Evolutionary conservation across 1,140 invertebrate genomes (phyloP).

Genomic region (Drosophila repletoides): DNA sequence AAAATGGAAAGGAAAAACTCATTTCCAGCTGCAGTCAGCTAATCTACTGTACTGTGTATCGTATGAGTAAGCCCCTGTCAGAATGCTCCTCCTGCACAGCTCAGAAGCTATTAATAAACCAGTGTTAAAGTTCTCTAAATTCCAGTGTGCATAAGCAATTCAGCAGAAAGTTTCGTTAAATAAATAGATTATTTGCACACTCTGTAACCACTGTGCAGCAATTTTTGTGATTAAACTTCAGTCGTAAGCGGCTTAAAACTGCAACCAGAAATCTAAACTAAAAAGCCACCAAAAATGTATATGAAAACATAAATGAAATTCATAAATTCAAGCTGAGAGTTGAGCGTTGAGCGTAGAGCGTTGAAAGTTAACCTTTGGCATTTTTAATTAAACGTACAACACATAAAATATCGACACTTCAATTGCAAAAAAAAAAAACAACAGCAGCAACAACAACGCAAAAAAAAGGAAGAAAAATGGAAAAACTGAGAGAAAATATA

Average conservation of each 20-base stretch:
- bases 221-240: constrained; percentile 61
- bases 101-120: constrained; percentile 73
- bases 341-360: constrained; percentile 28
- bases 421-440: constrained; percentile 65
- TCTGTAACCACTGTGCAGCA: constrained; percentile 9
- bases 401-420: constrained; percentile 80
- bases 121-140: constrained; percentile 71
- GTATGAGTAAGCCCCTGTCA: too few relatives aligned
- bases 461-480: background rate
- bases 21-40: constrained; percentile 46
- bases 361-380: constrained; percentile 69
- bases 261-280: constrained; percentile 49
- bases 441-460: background rate
- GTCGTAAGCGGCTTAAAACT: constrained; percentile 68
- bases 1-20: too few relatives aligned
- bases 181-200: background rate
- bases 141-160: constrained; percentile 41
- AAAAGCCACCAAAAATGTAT: constrained; percentile 64
- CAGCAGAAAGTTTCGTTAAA: background rate
- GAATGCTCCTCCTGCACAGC: too few relatives aligned
- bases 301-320: constrained; percentile 69
- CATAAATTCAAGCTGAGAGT: too few relatives aligned
- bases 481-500: constrained; percentile 12
- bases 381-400: constrained; percentile 78
- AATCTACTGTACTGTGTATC: too few relatives aligned